Evolutionary conservation across 2,888 invertebrate genomes (phyloP), one percentile per base, ranked within the genome.

Genomic region (Tenthredo mesomela): DNA sequence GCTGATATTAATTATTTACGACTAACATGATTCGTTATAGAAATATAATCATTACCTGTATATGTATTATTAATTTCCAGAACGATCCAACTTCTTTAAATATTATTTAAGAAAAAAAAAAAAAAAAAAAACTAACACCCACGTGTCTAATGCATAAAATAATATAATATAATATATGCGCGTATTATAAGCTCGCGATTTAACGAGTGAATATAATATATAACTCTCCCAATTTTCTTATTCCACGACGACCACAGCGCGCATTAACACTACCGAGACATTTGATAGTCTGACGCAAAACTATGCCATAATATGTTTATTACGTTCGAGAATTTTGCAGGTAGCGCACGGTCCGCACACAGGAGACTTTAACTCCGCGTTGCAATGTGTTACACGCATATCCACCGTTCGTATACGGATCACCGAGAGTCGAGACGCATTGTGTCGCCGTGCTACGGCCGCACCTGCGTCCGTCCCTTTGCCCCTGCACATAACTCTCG

Each of bases 381-480:
- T 47, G 47, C 61, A 80, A 65, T n/a, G 82, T 70, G 82, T 29
- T 33, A 54, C 29, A 54, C 77, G 61, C 47, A 47, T 43, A 47
- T 15, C 67, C 29, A 82, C 47, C 25, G 70, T 37, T 77, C 73
- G 70, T 54, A 84, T 54, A 84, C 85, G 86, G 84, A 86, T 85
- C 87, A 89, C 87, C 88, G 89, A 86, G 87, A 86, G 89, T 87
- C 88, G 89, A 86, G 87, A 86, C 85, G 87, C 88, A 89, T 88
- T 89, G 86, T 86, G 87, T 88, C 88, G 88, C 88, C 84, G 90
- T 87, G 87, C 88, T 87, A 86, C 88, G 90, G 89, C 91, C 91
- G 90, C 91, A 91, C 91, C 91, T 91, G 91, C 88, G 85, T 61
- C 84, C 47, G 84, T 84, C 40, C 61, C 58, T 71, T 84, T 43